These are phyloP conservation scores for Hirtodrosophila alboralis DNA, from an alignment of 2,888 invertebrate genomes.

Conservation along the genomic window DNA sequence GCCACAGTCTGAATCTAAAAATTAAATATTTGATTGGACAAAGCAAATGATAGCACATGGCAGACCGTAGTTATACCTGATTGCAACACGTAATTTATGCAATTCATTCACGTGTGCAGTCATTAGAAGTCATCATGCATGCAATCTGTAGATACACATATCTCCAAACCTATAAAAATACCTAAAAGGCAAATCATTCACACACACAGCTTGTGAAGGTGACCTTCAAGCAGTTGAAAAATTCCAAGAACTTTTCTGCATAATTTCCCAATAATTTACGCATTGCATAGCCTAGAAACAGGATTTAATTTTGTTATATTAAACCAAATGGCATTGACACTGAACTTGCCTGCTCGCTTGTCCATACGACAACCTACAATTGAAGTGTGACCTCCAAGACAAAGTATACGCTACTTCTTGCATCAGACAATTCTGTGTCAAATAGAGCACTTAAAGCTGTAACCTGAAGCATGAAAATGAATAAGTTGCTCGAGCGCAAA, in stretches of 20 bases:
- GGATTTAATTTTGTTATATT: conserved; percentile 47
- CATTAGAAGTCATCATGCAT: conserved; percentile 33
- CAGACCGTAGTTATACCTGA: conserved; percentile 4
- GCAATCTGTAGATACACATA: conserved; percentile 24
- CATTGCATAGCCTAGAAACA: conserved; percentile 16
- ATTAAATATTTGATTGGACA: conserved; percentile 59
- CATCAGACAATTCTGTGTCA: conserved; percentile 21
- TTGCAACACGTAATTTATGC: conserved; percentile 5
- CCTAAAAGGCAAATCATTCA: too few species aligned
- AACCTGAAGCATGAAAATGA: conserved; percentile 75
- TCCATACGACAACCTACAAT: conserved; percentile 33
- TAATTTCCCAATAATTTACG: conserved; percentile 37
- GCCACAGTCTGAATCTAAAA: conserved; percentile 16
- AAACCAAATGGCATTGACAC: conserved; percentile 47
- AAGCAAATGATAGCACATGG: conserved; percentile 10
- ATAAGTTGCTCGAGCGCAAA: conserved; percentile 77
- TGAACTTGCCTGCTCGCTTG: conserved; percentile 56
- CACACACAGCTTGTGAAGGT: conserved; percentile 31
- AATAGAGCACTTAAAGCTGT: conserved; percentile 79
- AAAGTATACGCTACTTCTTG: conserved; percentile 4
- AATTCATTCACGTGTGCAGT: conserved; percentile 26
- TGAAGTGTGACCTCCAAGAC: conserved; percentile 64
- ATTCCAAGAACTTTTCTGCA: conserved; percentile 40
- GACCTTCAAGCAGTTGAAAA: conserved; percentile 41
- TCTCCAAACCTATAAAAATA: conserved; percentile 4